A percentile compares a stretch with the other conserved stretches of the same genome.
Conservation (phyloP, 2,113 vertebrate genomes). For the Pipa parva region DNA sequence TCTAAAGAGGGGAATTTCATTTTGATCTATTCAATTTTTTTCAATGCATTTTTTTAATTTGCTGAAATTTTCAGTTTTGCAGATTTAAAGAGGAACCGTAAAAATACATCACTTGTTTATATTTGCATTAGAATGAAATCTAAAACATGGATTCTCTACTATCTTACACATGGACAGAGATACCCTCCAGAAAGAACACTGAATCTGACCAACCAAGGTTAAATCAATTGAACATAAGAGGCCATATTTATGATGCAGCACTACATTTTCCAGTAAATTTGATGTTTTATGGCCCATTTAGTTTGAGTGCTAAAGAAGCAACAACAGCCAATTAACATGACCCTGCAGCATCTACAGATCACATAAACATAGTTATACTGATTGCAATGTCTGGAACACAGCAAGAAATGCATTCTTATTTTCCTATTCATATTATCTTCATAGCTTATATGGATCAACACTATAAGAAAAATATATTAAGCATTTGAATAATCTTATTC, state of each 20-base stretch:
- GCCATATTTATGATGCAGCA: neutral
- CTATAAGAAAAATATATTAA: neutral
- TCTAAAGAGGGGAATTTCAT: too few species aligned
- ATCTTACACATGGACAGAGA: neutral
- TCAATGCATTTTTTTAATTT: too few species aligned
- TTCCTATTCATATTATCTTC: neutral
- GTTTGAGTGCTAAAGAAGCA: neutral
- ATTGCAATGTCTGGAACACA: neutral
- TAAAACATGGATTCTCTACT: neutral
- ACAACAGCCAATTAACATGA: neutral
- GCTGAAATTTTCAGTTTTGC: too few species aligned
- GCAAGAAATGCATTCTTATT: neutral
- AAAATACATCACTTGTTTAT: too few species aligned
- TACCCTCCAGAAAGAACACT: neutral
- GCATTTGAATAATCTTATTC: neutral
- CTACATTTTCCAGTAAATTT: constrained; percentile 2
- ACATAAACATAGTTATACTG: neutral
- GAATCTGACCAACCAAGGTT: neutral
- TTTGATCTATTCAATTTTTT: too few species aligned
- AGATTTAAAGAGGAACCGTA: too few species aligned
- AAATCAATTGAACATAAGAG: neutral
- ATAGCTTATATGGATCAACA: neutral
- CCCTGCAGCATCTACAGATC: neutral
- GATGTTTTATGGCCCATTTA: neutral
- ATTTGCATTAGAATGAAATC: neutral